Conservation (phyloP, 1,140 invertebrate genomes). For the Drosophila carrolli region DNA sequence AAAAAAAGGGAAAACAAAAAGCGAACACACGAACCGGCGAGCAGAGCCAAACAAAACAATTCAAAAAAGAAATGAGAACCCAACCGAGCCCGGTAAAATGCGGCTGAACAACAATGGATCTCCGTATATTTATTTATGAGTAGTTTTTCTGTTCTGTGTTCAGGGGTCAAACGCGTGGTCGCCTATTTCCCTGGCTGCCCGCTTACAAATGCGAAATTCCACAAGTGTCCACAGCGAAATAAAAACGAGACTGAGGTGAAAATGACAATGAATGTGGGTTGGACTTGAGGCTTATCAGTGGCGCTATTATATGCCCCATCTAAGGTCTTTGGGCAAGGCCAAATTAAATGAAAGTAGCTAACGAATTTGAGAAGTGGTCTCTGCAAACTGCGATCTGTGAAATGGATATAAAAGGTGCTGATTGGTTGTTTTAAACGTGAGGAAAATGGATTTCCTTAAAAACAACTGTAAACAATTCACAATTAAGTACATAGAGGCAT, state of each 20-base stretch:
- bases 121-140: conserved; percentile 74
- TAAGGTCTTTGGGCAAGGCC: conserved; percentile 26
- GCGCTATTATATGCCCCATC: conserved; percentile 21
- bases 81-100: conserved; percentile 36
- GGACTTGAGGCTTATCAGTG: conserved; percentile 40
- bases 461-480: too few relatives aligned
- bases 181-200: conserved; percentile 46
- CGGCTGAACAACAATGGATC: conserved; percentile 56
- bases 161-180: conserved; percentile 69
- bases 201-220: conserved; percentile 73
- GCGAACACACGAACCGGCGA: conserved; percentile 52
- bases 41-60: conserved; percentile 73
- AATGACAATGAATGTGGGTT: conserved; percentile 63
- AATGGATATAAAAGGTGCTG: too few relatives aligned
- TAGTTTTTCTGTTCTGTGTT: conserved; percentile 57
- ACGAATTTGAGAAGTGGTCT: not conserved
- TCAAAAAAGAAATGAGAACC: conserved; percentile 25
- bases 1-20: conserved; percentile 30
- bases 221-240: conserved; percentile 57
- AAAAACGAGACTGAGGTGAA: conserved; percentile 38
- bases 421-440: too few relatives aligned
- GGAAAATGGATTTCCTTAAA: not conserved
- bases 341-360: not conserved
- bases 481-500: too few relatives aligned
- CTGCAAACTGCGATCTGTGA: too few relatives aligned